Evolutionary conservation across 2,113 vertebrate species (phyloP).

Genomic region (Entomyzon cyanotis): DNA sequence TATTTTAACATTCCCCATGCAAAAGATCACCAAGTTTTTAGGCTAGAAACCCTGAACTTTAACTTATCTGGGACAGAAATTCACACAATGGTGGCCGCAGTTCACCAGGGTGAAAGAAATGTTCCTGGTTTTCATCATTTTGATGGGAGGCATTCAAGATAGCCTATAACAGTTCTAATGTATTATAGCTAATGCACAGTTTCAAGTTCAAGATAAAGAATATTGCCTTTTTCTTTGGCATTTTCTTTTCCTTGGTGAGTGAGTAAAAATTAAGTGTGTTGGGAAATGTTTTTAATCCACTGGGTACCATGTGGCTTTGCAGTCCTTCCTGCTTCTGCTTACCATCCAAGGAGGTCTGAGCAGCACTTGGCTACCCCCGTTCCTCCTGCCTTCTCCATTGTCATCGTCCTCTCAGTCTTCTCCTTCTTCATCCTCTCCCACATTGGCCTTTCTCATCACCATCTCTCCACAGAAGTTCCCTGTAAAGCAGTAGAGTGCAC

Average conservation of each 20-base stretch:
- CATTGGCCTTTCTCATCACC: neutral
- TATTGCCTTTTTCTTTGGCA: neutral
- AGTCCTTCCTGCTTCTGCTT: neutral
- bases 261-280: neutral
- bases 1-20: neutral
- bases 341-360: rapidly evolving
- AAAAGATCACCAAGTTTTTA: neutral
- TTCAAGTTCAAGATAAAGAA: neutral
- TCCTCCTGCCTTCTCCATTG: neutral
- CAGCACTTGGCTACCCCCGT: neutral
- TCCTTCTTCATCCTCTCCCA: rapidly evolving
- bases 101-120: neutral
- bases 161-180: neutral
- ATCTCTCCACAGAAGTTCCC: neutral
- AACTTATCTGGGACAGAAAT: neutral
- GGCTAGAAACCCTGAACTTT: neutral
- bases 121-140: neutral
- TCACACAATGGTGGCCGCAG: neutral
- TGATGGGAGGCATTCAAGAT: neutral
- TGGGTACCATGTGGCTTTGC: neutral
- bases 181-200: neutral
- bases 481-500: rapidly evolving
- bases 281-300: neutral
- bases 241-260: neutral
- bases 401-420: neutral